phyloP scores from a whole-genome alignment of 2,113 vertebrate genomes.

The Rhagologus leucostigma region DNA sequence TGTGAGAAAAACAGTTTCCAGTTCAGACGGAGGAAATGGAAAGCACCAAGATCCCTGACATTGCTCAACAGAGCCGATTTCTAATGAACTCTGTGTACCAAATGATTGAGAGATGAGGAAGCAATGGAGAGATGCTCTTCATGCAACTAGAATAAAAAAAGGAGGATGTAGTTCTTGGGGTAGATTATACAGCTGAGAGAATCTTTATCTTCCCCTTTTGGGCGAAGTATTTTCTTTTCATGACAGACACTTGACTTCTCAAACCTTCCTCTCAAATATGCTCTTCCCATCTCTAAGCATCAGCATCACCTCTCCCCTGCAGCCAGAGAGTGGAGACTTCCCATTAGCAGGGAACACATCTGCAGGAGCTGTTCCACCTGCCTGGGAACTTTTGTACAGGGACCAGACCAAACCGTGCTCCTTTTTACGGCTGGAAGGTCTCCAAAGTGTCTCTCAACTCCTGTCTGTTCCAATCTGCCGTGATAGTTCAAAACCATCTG shows the following conservation, averaged over 20 bases:
- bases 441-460: neutral
- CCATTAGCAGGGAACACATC: neutral
- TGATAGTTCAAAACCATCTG: neutral
- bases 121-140: neutral
- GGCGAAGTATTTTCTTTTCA: neutral
- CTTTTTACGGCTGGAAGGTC: neutral
- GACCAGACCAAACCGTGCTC: rapidly evolving
- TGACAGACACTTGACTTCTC: neutral
- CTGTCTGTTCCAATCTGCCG: neutral
- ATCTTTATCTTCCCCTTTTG: neutral
- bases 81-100: neutral
- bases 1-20: slow-evolving; percentile 9
- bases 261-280: neutral
- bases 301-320: neutral
- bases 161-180: neutral
- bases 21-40: neutral
- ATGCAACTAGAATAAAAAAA: neutral
- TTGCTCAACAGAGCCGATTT: neutral
- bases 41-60: neutral
- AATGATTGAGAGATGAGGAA: neutral
- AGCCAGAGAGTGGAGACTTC: neutral
- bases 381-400: neutral
- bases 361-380: neutral
- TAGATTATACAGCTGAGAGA: neutral
- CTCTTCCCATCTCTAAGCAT: neutral